phyloP scores from a whole-genome alignment of 2,113 vertebrate genomes.

The Piprites chloris region DNA sequence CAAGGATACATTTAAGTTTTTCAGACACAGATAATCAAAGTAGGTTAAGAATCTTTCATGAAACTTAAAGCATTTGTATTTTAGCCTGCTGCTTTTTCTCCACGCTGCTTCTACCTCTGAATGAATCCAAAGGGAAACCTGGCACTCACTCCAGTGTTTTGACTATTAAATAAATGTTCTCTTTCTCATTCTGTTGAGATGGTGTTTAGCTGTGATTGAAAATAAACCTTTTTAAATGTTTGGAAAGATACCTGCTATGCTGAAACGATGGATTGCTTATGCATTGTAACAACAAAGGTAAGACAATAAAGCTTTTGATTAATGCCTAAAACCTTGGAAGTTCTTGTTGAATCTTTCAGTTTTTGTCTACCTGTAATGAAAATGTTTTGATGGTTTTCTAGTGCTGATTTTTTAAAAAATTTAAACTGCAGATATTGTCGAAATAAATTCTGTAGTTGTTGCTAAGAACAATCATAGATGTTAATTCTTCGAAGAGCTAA shows the following conservation, averaged over 20 bases:
- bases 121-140: constrained; percentile 59
- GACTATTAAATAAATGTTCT: constrained; percentile 23
- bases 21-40: constrained; percentile 59
- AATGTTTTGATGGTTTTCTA: neutral
- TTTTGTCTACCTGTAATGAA: neutral
- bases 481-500: neutral
- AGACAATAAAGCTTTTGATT: constrained; percentile 58
- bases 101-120: constrained; percentile 59
- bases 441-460: neutral
- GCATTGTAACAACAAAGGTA: constrained; percentile 95
- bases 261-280: constrained; percentile 89
- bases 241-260: constrained; percentile 71
- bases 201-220: constrained; percentile 42
- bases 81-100: neutral
- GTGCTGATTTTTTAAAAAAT: neutral
- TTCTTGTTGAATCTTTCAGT: neutral
- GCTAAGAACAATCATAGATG: constrained; percentile 1
- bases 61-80: constrained; percentile 42
- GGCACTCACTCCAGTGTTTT: constrained; percentile 46
- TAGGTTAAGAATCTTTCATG: constrained; percentile 44
- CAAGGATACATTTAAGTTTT: constrained; percentile 63
- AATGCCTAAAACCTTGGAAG: neutral
- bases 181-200: constrained; percentile 38
- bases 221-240: constrained; percentile 70
- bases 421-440: neutral